phyloP scores from a whole-genome alignment of 2,113 vertebrate genomes.

The Podilymbus podiceps region DNA sequence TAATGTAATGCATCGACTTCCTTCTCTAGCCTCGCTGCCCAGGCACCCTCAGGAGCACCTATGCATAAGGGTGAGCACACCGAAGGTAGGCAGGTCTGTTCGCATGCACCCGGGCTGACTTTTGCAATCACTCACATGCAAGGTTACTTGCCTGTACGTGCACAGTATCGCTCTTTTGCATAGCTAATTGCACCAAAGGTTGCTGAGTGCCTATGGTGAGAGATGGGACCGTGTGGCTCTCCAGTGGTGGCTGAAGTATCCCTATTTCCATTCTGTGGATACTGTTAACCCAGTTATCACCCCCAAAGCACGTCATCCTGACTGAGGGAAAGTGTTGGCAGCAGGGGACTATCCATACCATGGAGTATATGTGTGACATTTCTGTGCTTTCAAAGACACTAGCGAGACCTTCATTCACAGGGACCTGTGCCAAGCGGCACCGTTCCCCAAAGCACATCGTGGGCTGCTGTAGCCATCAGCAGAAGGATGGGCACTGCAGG shows the following conservation, averaged over 20 bases:
- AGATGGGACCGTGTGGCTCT: neutral
- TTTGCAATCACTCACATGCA: neutral
- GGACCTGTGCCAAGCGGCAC: neutral
- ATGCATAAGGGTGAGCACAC: neutral
- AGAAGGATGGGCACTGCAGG: neutral
- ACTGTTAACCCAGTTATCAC: neutral
- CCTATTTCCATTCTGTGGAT: neutral
- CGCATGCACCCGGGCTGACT: accelerated
- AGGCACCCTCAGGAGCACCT: neutral
- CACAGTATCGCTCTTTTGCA: neutral
- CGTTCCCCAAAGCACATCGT: accelerated
- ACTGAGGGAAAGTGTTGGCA: neutral
- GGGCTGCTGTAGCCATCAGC: neutral
- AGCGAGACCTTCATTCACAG: neutral
- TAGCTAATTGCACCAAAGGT: accelerated
- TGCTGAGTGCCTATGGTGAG: accelerated
- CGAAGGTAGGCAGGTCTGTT: neutral
- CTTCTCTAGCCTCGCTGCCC: neutral
- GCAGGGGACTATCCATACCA: accelerated
- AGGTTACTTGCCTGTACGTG: neutral
- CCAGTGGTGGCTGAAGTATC: neutral
- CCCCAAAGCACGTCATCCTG: neutral
- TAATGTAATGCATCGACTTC: too few species aligned
- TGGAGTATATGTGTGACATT: accelerated
- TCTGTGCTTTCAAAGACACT: neutral